phyloP scores from a whole-genome alignment of 2,113 vertebrate genomes.

The Hymenochirus boettgeri region DNA sequence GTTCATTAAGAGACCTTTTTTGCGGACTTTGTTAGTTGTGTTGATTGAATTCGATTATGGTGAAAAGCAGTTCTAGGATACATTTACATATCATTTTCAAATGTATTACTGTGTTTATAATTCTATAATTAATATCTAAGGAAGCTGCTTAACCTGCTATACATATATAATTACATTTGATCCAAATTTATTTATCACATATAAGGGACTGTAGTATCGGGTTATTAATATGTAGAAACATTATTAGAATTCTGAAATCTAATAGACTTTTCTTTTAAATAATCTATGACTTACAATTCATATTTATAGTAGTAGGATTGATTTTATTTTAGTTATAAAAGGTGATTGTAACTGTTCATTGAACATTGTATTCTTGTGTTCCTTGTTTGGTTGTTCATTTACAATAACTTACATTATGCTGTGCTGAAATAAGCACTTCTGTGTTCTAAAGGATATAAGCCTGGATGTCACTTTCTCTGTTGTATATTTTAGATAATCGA shows the following conservation, averaged over 20 bases:
- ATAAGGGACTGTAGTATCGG: constrained; percentile 77
- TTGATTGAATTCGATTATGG: constrained; percentile 74
- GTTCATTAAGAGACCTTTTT: constrained; percentile 57
- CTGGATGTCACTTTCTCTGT: constrained; percentile 62
- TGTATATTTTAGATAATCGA: not conserved
- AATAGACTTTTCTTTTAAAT: too few relatives aligned
- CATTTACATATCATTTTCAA: constrained; percentile 63
- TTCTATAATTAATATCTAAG: constrained; percentile 60
- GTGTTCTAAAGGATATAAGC: constrained; percentile 75
- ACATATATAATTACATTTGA: constrained; percentile 70
- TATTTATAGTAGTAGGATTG: constrained; percentile 72
- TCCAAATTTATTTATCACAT: constrained; percentile 68
- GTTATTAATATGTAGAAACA: constrained; percentile 70
- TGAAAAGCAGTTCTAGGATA: constrained; percentile 73
- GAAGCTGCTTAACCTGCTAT: constrained; percentile 74
- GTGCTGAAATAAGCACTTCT: constrained; percentile 75
- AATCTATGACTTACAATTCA: constrained; percentile 68
- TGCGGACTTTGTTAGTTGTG: constrained; percentile 67
- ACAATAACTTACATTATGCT: constrained; percentile 78
- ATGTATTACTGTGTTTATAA: constrained; percentile 57
- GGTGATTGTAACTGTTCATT: constrained; percentile 74
- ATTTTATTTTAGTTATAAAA: constrained; percentile 78
- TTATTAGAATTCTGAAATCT: too few relatives aligned
- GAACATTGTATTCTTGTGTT: constrained; percentile 52
- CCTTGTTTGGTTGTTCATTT: constrained; percentile 58